Conservation (phyloP, 2,888 invertebrate species). For the Stictocephala bisonia region DNA sequence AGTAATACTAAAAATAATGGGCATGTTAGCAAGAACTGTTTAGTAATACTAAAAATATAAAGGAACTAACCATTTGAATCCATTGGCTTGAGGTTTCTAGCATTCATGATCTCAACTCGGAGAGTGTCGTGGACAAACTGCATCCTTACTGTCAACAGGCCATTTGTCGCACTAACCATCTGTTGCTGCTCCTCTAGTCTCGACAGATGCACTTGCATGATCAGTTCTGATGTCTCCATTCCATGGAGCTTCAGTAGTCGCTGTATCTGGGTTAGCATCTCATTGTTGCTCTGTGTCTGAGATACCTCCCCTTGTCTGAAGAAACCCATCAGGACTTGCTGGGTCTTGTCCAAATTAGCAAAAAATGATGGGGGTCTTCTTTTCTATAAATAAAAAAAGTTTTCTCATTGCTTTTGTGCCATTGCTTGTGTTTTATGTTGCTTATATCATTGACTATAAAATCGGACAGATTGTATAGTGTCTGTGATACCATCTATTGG, state of each 20-base stretch:
- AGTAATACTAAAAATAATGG: no score
- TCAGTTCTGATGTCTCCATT: conserved; percentile 87
- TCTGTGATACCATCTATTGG: no score
- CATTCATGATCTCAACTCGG: conserved; percentile 89
- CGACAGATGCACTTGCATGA: conserved; percentile 80
- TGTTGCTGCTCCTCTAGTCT: conserved; percentile 75
- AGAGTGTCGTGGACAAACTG: conserved; percentile 78
- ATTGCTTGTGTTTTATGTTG: no score
- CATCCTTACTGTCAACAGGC: conserved; percentile 82
- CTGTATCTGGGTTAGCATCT: conserved; percentile 67
- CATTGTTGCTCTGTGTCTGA: conserved; percentile 49
- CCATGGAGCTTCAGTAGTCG: conserved; percentile 83
- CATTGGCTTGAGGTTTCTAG: conserved; percentile 84
- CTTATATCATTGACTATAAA: no score
- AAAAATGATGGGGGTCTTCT: conserved; percentile 92
- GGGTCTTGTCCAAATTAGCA: conserved; percentile 86
- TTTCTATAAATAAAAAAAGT: conserved; percentile 71
- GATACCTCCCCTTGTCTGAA: conserved; percentile 78
- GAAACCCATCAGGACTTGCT: conserved; percentile 86
- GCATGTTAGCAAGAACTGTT: no score
- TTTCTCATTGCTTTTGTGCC: no score
- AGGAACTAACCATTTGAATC: conserved; percentile 84
- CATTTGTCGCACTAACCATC: conserved; percentile 72
- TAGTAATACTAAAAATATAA: no score
- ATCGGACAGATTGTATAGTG: no score